These are phyloP conservation scores for Raphicerus campestris DNA, from an alignment of 2,113 vertebrate genomes.

Conservation along the genomic window DNA sequence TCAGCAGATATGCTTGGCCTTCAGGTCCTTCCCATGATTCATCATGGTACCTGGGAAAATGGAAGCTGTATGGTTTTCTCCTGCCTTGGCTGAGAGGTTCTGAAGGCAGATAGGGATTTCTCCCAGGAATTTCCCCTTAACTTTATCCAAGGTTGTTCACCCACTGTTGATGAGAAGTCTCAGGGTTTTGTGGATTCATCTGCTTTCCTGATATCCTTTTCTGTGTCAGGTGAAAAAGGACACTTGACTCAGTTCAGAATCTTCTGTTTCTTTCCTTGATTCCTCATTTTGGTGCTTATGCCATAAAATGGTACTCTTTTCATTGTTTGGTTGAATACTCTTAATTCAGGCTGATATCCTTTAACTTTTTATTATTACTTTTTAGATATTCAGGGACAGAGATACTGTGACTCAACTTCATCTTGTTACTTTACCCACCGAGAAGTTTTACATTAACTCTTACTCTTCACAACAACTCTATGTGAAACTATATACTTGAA, in stretches of 20 bases:
- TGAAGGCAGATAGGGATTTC: neutral
- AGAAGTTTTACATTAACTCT: neutral
- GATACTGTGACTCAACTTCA: neutral
- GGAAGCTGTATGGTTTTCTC: neutral
- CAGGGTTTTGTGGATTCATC: neutral
- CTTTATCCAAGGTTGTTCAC: neutral
- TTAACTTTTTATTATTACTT: neutral
- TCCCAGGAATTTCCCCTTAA: neutral
- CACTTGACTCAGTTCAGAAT: neutral
- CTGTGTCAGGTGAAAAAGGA: neutral
- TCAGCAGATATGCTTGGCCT: neutral
- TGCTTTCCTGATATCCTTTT: neutral
- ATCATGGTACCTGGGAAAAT: neutral
- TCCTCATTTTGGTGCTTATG: neutral
- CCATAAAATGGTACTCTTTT: neutral
- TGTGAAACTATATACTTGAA: neutral
- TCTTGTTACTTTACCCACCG: neutral
- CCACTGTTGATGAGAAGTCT: neutral
- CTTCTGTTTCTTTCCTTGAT: neutral
- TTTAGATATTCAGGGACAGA: neutral
- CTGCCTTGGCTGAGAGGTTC: neutral
- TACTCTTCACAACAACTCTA: neutral
- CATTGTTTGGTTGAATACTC: neutral
- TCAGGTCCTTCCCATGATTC: neutral
- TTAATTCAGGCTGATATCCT: neutral